These are phyloP conservation scores for Heliornis fulica DNA, from an alignment of 2,113 vertebrate genomes.

Conservation along the genomic window DNA sequence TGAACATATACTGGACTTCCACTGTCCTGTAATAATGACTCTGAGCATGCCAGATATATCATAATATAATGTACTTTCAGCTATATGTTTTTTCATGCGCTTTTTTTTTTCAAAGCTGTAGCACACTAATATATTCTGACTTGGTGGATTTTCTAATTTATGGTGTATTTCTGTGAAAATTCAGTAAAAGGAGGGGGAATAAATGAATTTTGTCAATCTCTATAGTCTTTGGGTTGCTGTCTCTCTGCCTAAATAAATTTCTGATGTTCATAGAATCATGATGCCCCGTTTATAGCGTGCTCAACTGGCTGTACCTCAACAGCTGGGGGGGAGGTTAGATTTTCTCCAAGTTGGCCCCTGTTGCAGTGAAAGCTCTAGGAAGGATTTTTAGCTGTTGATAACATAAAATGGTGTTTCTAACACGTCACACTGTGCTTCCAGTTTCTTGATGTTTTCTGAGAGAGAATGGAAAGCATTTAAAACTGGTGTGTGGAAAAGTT, in stretches of 20 bases:
- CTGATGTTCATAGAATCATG: not conserved
- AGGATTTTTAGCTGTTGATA: not conserved
- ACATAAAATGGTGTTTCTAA: not conserved
- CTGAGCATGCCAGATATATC: not conserved
- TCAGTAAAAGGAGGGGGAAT: not conserved
- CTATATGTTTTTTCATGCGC: not conserved
- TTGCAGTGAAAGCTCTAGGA: not conserved
- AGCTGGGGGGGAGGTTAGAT: not conserved
- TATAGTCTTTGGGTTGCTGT: not conserved
- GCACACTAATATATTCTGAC: not conserved
- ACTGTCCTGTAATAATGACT: not conserved
- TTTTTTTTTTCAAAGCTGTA: not conserved
- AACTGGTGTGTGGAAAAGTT: not conserved
- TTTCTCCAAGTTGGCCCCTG: not conserved
- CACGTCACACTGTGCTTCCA: not conserved
- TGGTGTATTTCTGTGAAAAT: not conserved
- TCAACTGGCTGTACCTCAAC: not conserved
- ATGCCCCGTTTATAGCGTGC: accelerated
- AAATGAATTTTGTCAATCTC: not conserved
- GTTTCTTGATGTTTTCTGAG: not conserved
- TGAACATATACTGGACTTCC: not conserved
- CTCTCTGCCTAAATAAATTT: not conserved
- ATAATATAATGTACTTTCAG: not conserved
- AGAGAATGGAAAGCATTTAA: not conserved
- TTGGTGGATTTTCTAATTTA: not conserved